Evolutionary conservation across 2,113 vertebrate species (phyloP).

Genomic region (Rutilus rutilus): DNA sequence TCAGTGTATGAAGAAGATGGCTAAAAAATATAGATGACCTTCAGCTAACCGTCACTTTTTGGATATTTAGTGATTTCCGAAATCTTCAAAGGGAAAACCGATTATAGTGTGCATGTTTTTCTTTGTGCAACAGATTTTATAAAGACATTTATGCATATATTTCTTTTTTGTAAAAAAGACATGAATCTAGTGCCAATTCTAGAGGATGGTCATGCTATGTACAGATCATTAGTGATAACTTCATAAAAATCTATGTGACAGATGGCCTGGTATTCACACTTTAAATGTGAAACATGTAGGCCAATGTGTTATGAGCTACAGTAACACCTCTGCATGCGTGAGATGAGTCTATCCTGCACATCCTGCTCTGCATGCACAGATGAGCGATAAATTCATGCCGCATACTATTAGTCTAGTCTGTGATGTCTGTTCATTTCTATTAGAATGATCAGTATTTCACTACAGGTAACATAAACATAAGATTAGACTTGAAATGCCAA

Average conservation of each 20-base stretch:
- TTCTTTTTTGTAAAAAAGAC: neutral
- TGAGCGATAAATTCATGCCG: neutral
- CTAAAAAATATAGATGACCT: neutral
- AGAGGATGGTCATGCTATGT: neutral
- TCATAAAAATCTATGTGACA: neutral
- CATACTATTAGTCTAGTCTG: neutral
- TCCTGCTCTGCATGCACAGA: neutral
- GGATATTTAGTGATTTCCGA: neutral
- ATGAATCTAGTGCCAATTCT: neutral
- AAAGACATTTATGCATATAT: neutral
- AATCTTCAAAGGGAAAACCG: too few species aligned
- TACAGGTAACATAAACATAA: neutral
- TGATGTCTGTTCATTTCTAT: neutral
- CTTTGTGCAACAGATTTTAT: neutral
- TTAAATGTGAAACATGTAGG: constrained; percentile 7
- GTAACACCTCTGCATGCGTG: neutral
- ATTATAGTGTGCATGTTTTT: neutral
- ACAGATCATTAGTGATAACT: neutral
- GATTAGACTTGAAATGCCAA: neutral
- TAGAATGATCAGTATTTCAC: neutral
- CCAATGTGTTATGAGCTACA: neutral
- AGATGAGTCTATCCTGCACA: neutral
- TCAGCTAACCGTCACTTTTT: neutral
- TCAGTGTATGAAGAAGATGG: neutral
- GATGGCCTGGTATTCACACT: constrained; percentile 6